Evolutionary conservation across 2,113 vertebrate species (phyloP), one percentile per base, ranked within the genome.

Genomic region (Muscicapa adusta): DNA sequence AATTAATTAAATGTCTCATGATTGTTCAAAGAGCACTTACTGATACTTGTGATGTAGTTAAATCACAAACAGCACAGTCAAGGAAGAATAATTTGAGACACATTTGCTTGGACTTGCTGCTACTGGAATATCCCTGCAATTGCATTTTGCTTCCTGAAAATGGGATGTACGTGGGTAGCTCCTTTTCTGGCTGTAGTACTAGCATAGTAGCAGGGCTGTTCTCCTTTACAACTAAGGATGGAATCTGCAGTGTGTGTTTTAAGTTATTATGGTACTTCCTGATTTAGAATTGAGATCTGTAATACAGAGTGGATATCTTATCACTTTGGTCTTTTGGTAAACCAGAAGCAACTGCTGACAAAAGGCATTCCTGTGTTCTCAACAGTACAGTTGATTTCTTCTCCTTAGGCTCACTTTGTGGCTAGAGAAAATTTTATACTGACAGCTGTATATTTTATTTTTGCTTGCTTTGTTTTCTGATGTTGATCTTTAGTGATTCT

Each of bases 1-100:
- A 77, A 61, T 77, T 91, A 90, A 91, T 88, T 89, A 90, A 93
- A 89, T 77, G 31, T 50, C 73, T 61, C 31, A 14, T 78, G 47
- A 48, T 89, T 91, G 43, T 72, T 95, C 36, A 51, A 67, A 91
- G n/a, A 79, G 43, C 58, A 84, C n/a, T 81, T 91, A 62, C n/a
- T 79, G 79, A 65, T 72, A 38, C 61, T 56, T 73, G 61, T 65
- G 91, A 51, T 84, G 28, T 26, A 73, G 34, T 89, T 82, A 74
- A 78, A 20, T 70, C 22, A 61, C 75, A 77, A 93, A 47, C 10
- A 89, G 6, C 18, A 9, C 17, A 9, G 50, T 18, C 40, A 62
- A 29, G 40, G 34, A 47, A 61, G 18, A 14, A 10, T 26, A 57
- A 47, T n/a, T 72, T 76, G 45, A 63, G n/a, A n/a, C 28, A 40